Evolutionary conservation across 92 coral and sea anemone genomes (phyloP), one percentile per base, ranked within the genome.

Genomic region (Epizoanthus fatuus): DNA sequence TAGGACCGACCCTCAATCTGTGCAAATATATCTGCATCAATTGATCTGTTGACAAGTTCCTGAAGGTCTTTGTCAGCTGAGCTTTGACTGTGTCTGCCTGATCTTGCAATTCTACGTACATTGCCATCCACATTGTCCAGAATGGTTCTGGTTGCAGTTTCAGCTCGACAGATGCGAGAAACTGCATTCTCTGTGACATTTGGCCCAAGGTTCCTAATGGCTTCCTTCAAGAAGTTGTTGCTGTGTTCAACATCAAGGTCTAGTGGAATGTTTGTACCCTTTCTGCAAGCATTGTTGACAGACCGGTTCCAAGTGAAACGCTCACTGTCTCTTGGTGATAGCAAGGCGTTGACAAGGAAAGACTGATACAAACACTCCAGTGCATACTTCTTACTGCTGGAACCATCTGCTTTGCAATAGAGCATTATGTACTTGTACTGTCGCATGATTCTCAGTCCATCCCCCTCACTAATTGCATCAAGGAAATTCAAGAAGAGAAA

Each of bases 131-230:
- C 63, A 45, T 62, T 82, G 29, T 64, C 81, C 19, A 79, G 80
- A 19, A 87, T 78, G 42, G 16, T 68, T 83, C 79, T 55, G 29
- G 70, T 38, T 32, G 74, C 14, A 62, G 67, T 83, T 69, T 87
- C 84, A 65, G 94, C 69, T 3, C 58, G 35, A 78, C 84, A 87
- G 42, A 91, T 69, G 49, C 87, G 63, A 40, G 72, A 58, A 25
- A 91, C 64, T 20, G 94, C 81, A 35, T 38, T 42, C 72, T 82
- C 81, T 47, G 83, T 79, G 15, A 88, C 69, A 64, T 93, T 86
- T 17, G 96, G 96, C 6, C 96, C 91, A 15, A 93, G 84, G 37
- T 93, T 93, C 71, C 74, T 93, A 49, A 93, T 86, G 35, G 86
- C 81, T 65, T 89, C 90, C 47, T 90, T 93, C 7, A 81, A 25